Conservation (phyloP, 2,888 invertebrate genomes). For the Unio pictorum region DNA sequence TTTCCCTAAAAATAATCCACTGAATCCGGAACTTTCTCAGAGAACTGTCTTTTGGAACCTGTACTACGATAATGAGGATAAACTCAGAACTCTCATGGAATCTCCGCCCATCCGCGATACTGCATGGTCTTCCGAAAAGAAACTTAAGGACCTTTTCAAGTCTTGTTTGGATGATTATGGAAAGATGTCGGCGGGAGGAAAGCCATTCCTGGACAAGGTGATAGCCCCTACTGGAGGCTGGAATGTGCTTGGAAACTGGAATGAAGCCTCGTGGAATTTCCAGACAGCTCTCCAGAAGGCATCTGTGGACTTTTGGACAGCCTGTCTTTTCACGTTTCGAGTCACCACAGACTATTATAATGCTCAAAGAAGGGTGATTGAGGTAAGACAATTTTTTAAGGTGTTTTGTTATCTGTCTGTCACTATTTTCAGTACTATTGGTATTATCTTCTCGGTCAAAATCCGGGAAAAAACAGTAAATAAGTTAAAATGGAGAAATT, state of each 20-base stretch:
- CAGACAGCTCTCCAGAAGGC: conserved; percentile 43
- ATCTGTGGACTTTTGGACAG: conserved; percentile 58
- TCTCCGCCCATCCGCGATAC: conserved; percentile 31
- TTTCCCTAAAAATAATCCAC: conserved; percentile 70
- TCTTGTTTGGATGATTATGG: conserved; percentile 73
- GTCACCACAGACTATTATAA: conserved; percentile 43
- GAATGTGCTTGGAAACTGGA: conserved; percentile 47
- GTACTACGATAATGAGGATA: conserved; percentile 51
- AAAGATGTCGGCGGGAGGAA: conserved; percentile 44
- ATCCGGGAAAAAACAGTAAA: too few relatives aligned
- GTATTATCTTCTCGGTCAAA: too few relatives aligned
- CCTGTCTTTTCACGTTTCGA: conserved; percentile 52
- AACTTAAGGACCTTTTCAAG: conserved; percentile 77
- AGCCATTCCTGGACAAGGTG: conserved; percentile 46
- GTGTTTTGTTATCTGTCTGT: too few relatives aligned
- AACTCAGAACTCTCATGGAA: conserved; percentile 42
- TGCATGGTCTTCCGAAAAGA: conserved; percentile 73
- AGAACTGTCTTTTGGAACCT: conserved; percentile 46
- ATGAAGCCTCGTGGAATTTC: conserved; percentile 31
- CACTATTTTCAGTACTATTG: too few relatives aligned
- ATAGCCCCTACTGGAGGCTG: conserved; percentile 53
- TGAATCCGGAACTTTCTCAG: conserved; percentile 38
- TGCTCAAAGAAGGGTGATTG: conserved; percentile 37
- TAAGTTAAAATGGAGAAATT: too few relatives aligned
- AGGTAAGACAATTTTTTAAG: conserved; percentile 31